Evolutionary conservation across 2,113 vertebrate species (phyloP), one percentile per base, ranked within the genome.

Genomic region (Xyliphius kryptos): DNA sequence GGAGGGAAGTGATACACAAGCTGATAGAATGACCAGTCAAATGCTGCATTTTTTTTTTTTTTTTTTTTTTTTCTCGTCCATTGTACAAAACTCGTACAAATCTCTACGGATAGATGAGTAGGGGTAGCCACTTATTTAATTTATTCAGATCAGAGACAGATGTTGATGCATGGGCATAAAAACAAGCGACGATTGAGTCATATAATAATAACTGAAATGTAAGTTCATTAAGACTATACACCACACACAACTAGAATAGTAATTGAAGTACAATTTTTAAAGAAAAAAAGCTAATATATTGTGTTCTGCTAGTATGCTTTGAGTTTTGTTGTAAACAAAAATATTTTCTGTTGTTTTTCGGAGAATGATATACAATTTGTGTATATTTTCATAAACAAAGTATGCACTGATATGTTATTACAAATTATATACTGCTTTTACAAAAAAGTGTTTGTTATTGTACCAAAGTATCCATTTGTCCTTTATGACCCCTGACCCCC

Each of bases 381-480:
- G 91, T 92, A 92, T 93, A 92, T 93, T 93, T 93, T 94, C 91
- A 88, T 93, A 91, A 90, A 86, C 89, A 92, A 91, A 91, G 90
- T 92, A 91, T 91, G 91, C 91, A 93, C 91, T 93, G 90, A 93
- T 83, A 90, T 92, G 91, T 91, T 91, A 87, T 86, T 92, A 88
- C 85, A 89, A 90, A 89, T 86, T 90, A 87, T 91, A 87, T 91
- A 90, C 89, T 90, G 83, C 90, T 93, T 93, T 91, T 89, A 90
- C 90, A 91, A 90, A 90, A 80, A 85, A 85, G 86, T 89, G 89
- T 91, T 90, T 91, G 90, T 91, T 92, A 89, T 88, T 87, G 91
- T 91, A 91, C 90, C 90, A 91, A 91, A 91, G 89, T 86, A 90
- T 90, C 87, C 81, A 89, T 91, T 89, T 87, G 85, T 90, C 86